Evolutionary conservation across 2,888 invertebrate genomes (phyloP).

Genomic region (Sphinx pinastri): DNA sequence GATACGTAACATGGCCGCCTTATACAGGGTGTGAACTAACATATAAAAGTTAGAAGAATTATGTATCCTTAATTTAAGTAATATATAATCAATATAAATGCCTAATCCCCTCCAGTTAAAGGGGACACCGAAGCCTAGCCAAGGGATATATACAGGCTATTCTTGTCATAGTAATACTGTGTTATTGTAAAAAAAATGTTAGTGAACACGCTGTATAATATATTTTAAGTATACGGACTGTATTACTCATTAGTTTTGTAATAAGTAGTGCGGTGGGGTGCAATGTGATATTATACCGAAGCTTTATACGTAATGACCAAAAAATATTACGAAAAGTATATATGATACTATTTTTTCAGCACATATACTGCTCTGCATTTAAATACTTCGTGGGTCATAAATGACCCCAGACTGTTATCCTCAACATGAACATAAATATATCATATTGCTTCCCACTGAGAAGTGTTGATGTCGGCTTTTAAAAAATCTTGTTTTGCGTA

Average conservation of each 20-base stretch:
- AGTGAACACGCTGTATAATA: slow-evolving; percentile 20
- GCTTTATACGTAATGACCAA: neutral
- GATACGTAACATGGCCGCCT: slow-evolving; percentile 19
- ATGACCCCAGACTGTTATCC: neutral
- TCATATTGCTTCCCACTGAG: neutral
- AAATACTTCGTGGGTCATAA: neutral
- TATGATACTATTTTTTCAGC: no score
- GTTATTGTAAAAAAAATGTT: slow-evolving; percentile 11
- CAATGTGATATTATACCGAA: neutral
- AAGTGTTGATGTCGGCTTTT: neutral
- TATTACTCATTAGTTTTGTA: slow-evolving; percentile 23
- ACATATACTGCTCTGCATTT: no score
- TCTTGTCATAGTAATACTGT: slow-evolving; percentile 9
- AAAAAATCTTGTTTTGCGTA: neutral
- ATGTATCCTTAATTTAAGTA: slow-evolving; percentile 12
- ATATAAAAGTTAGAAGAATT: neutral
- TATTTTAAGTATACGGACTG: slow-evolving; percentile 21
- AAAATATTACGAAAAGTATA: no score
- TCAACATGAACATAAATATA: no score
- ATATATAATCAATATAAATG: neutral
- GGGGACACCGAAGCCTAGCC: neutral
- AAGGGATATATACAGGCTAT: slow-evolving; percentile 3
- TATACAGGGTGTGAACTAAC: slow-evolving; percentile 23
- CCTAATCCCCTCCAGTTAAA: neutral
- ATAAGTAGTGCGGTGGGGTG: neutral